phyloP scores from a whole-genome alignment of 1,140 invertebrate genomes.

The Harlomillsia oculata region DNA sequence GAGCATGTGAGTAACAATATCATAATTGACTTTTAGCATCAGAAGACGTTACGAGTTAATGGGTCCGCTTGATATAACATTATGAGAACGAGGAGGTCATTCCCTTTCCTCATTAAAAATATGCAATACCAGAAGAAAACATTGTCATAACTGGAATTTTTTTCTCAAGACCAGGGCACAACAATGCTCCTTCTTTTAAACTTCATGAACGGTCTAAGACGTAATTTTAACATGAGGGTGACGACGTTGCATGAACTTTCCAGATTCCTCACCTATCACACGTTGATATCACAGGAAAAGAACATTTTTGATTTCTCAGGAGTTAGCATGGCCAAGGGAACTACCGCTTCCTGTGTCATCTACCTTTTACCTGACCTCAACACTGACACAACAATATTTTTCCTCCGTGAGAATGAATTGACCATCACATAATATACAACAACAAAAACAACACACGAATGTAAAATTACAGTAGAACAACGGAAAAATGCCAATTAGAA shows the following conservation, averaged over 20 bases:
- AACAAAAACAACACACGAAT: too few relatives aligned
- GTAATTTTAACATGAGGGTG: too few relatives aligned
- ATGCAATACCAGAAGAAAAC: slow-evolving; percentile 9
- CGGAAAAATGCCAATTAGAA: too few relatives aligned
- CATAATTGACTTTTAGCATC: too few relatives aligned
- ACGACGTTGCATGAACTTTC: slow-evolving; percentile 12
- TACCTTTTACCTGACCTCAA: slow-evolving; percentile 12
- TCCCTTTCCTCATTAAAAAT: slow-evolving; percentile 20
- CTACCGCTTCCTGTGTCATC: slow-evolving; percentile 16
- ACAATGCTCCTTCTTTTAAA: neutral
- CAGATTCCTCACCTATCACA: slow-evolving; percentile 5
- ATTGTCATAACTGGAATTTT: slow-evolving; percentile 18
- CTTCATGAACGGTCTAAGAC: neutral
- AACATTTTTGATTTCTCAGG: slow-evolving; percentile 14
- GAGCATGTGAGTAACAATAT: too few relatives aligned
- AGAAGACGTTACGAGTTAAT: too few relatives aligned
- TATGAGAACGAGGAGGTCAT: slow-evolving; percentile 21
- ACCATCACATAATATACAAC: too few relatives aligned
- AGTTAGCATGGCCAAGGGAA: slow-evolving; percentile 8
- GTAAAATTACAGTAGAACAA: too few relatives aligned
- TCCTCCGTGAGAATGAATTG: too few relatives aligned
- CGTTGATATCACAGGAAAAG: slow-evolving; percentile 12
- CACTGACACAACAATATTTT: too few relatives aligned
- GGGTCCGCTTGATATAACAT: too few relatives aligned
- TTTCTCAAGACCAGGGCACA: slow-evolving; percentile 4